Percentiles rank a stretch among this genome's conserved stretches.
phyloP scores from a whole-genome alignment of 1,140 invertebrate genomes.

The Drosophila nannoptera region DNA sequence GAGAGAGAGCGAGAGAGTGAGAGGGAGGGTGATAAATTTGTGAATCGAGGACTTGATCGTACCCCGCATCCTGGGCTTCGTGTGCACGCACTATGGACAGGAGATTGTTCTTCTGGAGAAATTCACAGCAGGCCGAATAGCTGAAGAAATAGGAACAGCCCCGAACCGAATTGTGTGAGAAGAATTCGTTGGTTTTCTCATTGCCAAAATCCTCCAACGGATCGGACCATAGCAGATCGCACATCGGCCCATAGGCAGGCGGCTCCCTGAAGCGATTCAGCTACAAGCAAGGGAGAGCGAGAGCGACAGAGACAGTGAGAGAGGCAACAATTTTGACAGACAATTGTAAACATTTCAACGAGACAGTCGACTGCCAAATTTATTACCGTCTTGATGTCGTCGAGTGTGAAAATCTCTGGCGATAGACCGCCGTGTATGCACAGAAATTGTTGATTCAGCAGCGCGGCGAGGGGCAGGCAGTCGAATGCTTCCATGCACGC shows the following conservation, averaged over 20 bases:
- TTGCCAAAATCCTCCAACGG: slow-evolving; percentile 99
- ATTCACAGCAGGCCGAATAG: slow-evolving; percentile 84
- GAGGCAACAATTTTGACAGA: slow-evolving; percentile 30
- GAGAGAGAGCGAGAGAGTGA: not conserved
- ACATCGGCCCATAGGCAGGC: slow-evolving; percentile 99
- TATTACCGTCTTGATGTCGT: slow-evolving; percentile 94
- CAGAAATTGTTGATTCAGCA: slow-evolving; percentile 99
- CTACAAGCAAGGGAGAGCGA: slow-evolving; percentile 80
- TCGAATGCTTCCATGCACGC: slow-evolving; percentile 99
- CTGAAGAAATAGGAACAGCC: slow-evolving; percentile 99
- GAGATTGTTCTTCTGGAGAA: slow-evolving; percentile 99
- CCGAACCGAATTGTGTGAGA: slow-evolving; percentile 99
- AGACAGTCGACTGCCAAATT: slow-evolving; percentile 46
- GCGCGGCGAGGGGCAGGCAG: slow-evolving; percentile 98
- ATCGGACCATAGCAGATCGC: slow-evolving; percentile 99
- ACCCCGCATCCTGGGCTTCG: slow-evolving; percentile 99
- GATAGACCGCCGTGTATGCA: slow-evolving; percentile 99
- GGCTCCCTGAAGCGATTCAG: slow-evolving; percentile 99
- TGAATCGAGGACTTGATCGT: slow-evolving; percentile 9
- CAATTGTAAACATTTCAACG: slow-evolving; percentile 67
- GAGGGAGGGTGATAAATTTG: not conserved
- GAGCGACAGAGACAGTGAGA: slow-evolving; percentile 7
- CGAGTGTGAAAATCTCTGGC: slow-evolving; percentile 99
- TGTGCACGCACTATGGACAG: slow-evolving; percentile 99
- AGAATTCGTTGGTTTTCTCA: slow-evolving; percentile 99